Conservation (phyloP, 2,113 vertebrate genomes). For the Aptenodytes forsteri region DNA sequence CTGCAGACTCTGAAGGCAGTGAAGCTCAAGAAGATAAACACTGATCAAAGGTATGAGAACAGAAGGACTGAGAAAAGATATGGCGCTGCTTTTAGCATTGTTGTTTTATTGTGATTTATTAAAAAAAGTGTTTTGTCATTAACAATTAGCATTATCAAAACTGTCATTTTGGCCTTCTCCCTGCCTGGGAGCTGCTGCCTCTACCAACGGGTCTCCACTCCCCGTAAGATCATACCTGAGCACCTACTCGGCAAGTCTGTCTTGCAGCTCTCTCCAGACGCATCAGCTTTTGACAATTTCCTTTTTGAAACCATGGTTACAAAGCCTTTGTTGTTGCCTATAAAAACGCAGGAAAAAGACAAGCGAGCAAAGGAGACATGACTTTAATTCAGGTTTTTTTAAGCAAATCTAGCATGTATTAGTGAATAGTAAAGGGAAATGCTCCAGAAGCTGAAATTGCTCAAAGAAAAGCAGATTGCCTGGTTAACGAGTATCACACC, state of each 20-base stretch:
- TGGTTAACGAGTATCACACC: neutral
- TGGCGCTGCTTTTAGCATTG: rapidly evolving
- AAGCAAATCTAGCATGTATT: neutral
- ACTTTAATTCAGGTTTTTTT: neutral
- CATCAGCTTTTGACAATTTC: slow-evolving; percentile 18
- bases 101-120: neutral
- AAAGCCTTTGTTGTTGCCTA: neutral
- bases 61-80: neutral
- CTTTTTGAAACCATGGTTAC: slow-evolving; percentile 72
- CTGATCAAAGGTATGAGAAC: neutral
- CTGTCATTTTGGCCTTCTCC: neutral
- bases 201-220: neutral
- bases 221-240: neutral
- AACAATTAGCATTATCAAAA: neutral
- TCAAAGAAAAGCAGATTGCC: neutral
- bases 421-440: neutral
- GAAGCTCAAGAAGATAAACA: neutral
- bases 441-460: neutral
- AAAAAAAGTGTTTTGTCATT: neutral
- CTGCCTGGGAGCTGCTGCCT: neutral
- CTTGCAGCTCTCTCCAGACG: neutral
- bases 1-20: neutral
- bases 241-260: slow-evolving; percentile 61
- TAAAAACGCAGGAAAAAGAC: neutral
- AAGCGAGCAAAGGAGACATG: neutral